Percentiles rank a stretch among this genome's conserved stretches.
phyloP scores from a whole-genome alignment of 2,797 vertebrate species.

The Paguma larvata region DNA sequence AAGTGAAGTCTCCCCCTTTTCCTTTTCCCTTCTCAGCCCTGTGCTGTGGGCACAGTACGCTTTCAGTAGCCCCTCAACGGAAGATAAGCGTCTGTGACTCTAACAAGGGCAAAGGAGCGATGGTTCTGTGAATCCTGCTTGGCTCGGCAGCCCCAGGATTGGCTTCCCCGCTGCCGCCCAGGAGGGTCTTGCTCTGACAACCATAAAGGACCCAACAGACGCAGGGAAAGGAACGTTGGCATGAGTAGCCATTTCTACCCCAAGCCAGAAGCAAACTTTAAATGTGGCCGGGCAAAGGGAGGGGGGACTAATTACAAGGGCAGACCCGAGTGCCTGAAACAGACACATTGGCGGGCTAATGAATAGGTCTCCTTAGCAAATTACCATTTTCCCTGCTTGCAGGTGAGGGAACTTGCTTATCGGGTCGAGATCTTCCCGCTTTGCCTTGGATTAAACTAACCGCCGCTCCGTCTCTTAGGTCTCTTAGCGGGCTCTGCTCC shows the following conservation, averaged over 20 bases:
- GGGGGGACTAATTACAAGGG: not conserved
- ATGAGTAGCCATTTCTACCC: not conserved
- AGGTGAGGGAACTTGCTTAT: conserved; percentile 37
- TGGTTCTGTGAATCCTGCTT: not conserved
- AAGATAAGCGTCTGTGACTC: too few relatives aligned
- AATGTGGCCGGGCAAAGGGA: not conserved
- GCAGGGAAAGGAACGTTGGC: not conserved
- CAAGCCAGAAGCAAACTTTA: conserved; percentile 30
- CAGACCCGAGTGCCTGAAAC: not conserved
- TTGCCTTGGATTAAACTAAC: not conserved
- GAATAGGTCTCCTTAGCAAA: conserved; percentile 38
- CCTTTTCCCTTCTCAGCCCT: not conserved
- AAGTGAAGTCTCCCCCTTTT: not conserved
- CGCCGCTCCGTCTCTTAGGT: not conserved
- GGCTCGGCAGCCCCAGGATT: not conserved
- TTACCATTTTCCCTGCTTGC: not conserved
- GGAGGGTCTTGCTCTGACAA: not conserved
- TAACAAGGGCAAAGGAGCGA: not conserved
- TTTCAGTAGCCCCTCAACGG: not conserved
- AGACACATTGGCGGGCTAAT: conserved; percentile 2
- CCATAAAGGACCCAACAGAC: not conserved
- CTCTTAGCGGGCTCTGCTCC: not conserved
- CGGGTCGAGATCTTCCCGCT: not conserved
- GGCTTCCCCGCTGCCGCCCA: rapidly evolving
- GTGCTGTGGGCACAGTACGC: not conserved